phyloP scores from a whole-genome alignment of 2,113 vertebrate genomes.

The Macroglossus sobrinus region DNA sequence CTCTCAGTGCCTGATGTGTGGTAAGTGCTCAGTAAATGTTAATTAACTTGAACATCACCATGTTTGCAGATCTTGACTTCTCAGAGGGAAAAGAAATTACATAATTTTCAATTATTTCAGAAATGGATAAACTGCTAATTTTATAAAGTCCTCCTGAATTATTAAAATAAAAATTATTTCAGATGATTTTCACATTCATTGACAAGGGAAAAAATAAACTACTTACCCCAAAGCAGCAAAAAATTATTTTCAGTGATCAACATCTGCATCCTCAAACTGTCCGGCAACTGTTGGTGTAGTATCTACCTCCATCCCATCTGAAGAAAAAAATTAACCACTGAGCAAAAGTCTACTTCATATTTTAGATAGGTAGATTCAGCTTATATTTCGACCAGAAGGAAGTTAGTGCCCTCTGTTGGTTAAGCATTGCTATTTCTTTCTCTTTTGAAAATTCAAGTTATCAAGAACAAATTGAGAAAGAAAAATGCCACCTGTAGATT shows the following conservation, averaged over 20 bases:
- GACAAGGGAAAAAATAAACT: constrained; percentile 20
- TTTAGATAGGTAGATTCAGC: background rate
- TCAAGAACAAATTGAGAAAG: background rate
- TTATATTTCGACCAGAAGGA: fast-evolving
- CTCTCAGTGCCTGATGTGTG: background rate
- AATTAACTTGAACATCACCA: background rate
- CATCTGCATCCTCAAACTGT: constrained; percentile 97
- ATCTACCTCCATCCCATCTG: constrained; percentile 98
- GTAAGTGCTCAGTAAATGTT: background rate
- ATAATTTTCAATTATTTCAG: constrained; percentile 5
- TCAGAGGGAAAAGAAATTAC: background rate
- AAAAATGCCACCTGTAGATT: background rate
- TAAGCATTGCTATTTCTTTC: background rate
- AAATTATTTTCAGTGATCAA: constrained; percentile 91
- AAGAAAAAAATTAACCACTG: constrained; percentile 19
- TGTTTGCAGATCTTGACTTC: background rate
- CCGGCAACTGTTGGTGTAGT: constrained; percentile 87
- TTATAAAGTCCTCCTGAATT: background rate
- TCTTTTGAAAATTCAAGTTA: background rate
- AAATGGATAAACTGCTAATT: constrained; percentile 19
- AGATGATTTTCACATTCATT: background rate
- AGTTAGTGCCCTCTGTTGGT: constrained; percentile 57
- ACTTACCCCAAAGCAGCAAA: constrained; percentile 65
- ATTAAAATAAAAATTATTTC: background rate
- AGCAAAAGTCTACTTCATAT: background rate